Base-by-base conservation (phyloP, 37 sponge, comb jelly and placozoan species). In the Chondrosia reniformis region DNA sequence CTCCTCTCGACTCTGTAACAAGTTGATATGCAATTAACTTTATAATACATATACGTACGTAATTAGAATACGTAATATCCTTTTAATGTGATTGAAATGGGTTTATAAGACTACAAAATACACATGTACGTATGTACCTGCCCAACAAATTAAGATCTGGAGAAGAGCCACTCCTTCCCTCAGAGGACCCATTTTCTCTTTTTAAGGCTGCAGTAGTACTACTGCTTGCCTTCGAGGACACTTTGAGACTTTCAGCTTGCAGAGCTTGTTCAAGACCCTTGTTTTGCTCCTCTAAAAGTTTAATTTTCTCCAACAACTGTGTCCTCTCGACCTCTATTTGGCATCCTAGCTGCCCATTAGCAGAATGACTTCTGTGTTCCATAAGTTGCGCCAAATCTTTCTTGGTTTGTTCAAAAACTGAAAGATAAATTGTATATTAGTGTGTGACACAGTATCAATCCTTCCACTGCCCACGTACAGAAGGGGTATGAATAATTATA, bases 301-400 rank as follows among this genome's bases (percentile, higher is more conserved):
- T 19, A 25, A 69, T 69, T 25, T 34, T 36, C 19, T 19, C 72
- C 4, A 69, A 17, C 21, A 25, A 40, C 1, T 39, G 3, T 28
- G n/a, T 24, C 58, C 58, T 24, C 58, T 56, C 58, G 0, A 21
- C 5, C 43, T 56, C 46, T 44, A 19, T 71, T 32, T 72, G 81
- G 39, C 73, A 72, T n/a, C n/a, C n/a, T n/a, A n/a, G n/a, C n/a
- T n/a, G n/a, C n/a, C n/a, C n/a, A n/a, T n/a, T n/a, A n/a, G n/a
- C n/a, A n/a, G n/a, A n/a, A n/a, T n/a, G n/a, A 30, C n/a, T 45
- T 27, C 49, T 81, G 0, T 49, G 45, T 5, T 78, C 82, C n/a
- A 61, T n/a, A 15, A 87, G 57, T 37, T 77, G 27, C 24, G 57
- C 82, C 25, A 57, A 78, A 34, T 81, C 78, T 32, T 72, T 69